Conservation (phyloP, 1,140 invertebrate species). For the Physella acuta region DNA sequence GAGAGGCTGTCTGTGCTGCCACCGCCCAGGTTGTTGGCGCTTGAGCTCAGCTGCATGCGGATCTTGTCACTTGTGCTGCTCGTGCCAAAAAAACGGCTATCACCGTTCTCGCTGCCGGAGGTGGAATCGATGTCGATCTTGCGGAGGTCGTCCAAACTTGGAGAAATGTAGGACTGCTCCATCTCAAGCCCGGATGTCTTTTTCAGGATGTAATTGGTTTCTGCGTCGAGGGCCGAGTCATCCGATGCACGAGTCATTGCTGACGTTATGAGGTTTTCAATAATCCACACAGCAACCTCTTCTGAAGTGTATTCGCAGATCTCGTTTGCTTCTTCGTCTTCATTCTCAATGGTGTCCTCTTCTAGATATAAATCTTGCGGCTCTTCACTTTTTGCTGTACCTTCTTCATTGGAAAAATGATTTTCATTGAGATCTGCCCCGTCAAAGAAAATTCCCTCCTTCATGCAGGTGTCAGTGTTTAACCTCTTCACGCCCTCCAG, state of each 20-base stretch:
- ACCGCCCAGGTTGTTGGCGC: slow-evolving; percentile 5
- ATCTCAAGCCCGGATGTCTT: not conserved
- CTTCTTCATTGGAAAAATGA: slow-evolving; percentile 28
- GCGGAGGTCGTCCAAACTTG: slow-evolving; percentile 13
- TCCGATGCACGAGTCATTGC: not conserved
- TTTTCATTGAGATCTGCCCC: slow-evolving; percentile 34
- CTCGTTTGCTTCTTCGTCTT: not conserved
- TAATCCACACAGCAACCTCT: slow-evolving; percentile 14
- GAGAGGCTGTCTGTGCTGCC: slow-evolving; percentile 8
- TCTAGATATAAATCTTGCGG: slow-evolving; percentile 9
- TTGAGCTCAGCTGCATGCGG: not conserved
- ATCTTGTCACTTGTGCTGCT: slow-evolving; percentile 1
- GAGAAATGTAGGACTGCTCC: slow-evolving; percentile 16
- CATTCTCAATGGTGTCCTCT: not conserved
- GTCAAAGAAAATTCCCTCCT: slow-evolving; percentile 57
- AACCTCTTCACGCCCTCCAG: slow-evolving; percentile 44
- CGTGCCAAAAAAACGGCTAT: not conserved
- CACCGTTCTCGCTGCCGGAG: slow-evolving; percentile 14
- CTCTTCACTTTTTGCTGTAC: not conserved
- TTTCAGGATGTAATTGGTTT: not conserved
- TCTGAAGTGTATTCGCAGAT: not conserved
- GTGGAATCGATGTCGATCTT: slow-evolving; percentile 11
- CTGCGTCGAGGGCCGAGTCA: not conserved
- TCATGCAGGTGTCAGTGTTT: slow-evolving; percentile 53
- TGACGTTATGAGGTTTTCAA: slow-evolving; percentile 10